Base-by-base conservation (phyloP, 2,888 invertebrate species). In the Acleris sparsana region DNA sequence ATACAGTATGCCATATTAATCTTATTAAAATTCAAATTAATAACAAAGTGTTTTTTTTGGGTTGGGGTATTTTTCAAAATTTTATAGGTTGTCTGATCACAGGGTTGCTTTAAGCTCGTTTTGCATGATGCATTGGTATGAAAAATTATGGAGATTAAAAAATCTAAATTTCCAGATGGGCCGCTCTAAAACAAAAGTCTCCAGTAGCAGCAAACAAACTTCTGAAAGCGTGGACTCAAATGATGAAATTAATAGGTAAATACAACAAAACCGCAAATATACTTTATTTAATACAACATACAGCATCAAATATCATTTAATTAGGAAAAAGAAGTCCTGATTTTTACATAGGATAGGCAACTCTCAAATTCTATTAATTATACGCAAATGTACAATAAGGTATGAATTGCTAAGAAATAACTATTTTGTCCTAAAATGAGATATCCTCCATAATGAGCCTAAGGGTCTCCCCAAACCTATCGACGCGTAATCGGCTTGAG, bases 191-290 rank as follows among this genome's bases (percentile, higher is more conserved):
- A 79, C 81, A 77, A 89, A 87, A 78, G 83, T 83, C 70, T 81
- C 85, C 75, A 81, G 80, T 77, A 86, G 88, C 84, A 84, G 88
- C 80, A 82, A 83, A 75, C 85, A 86, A 78, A 87, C 82, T 81
- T 87, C 90, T 75, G 87, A 90, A 79, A 80, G 77, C 73, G 82
- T 80, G 78, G 90, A 89, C 69, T 70, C 80, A 72, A 80, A 76
- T 81, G 92, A 91, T 88, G 86, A 86, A 77, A 85, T 92, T 84
- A 83, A 91, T 81, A 84, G 92, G 92, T 92, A 92, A 92, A 84
- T 89, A 88, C 87, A 18, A 55, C 18, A 18, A 60, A 51, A 20
- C 9, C 51, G 25, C 29, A 22, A 52, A 46, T 43, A 39, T 56
- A 11, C 29, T 39, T 22, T 25, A 43, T 43, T 43, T 43, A 9